These are phyloP conservation scores for Amphiprion ocellaris DNA, from an alignment of 2,113 vertebrate species.

Conservation along the genomic window DNA sequence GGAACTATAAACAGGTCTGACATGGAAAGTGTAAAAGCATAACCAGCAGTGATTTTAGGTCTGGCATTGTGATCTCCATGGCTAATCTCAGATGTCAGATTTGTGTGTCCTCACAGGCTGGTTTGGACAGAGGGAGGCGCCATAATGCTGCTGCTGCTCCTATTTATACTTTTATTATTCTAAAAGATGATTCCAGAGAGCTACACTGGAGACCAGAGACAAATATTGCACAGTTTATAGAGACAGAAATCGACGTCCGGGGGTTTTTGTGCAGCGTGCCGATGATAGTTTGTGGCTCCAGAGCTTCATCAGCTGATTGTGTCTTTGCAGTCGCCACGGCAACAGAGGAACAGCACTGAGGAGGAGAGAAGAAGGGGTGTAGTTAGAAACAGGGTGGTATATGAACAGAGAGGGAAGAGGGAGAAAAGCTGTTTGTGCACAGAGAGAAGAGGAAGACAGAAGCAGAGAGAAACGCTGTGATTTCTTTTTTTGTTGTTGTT, in stretches of 20 bases:
- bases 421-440: slow-evolving; percentile 36
- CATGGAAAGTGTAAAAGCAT: slow-evolving; percentile 7
- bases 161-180: neutral
- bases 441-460: slow-evolving; percentile 32
- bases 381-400: slow-evolving; percentile 60
- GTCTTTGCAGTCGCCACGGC: slow-evolving; percentile 61
- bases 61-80: neutral
- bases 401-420: slow-evolving; percentile 23
- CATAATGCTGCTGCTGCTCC: slow-evolving; percentile 33
- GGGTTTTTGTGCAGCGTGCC: neutral
- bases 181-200: neutral
- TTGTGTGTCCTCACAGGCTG: neutral
- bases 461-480: neutral
- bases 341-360: slow-evolving; percentile 55
- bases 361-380: slow-evolving; percentile 68
- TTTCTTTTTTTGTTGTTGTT: neutral
- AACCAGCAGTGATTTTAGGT: slow-evolving; percentile 11
- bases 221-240: neutral
- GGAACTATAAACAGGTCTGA: slow-evolving; percentile 27
- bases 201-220: neutral
- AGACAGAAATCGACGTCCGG: slow-evolving; percentile 1
- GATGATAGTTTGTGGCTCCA: slow-evolving; percentile 13
- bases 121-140: slow-evolving; percentile 63
- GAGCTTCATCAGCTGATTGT: slow-evolving; percentile 52
- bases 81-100: slow-evolving; percentile 37